phyloP scores from a whole-genome alignment of 1,140 invertebrate genomes.

The Leucophenga varia region DNA sequence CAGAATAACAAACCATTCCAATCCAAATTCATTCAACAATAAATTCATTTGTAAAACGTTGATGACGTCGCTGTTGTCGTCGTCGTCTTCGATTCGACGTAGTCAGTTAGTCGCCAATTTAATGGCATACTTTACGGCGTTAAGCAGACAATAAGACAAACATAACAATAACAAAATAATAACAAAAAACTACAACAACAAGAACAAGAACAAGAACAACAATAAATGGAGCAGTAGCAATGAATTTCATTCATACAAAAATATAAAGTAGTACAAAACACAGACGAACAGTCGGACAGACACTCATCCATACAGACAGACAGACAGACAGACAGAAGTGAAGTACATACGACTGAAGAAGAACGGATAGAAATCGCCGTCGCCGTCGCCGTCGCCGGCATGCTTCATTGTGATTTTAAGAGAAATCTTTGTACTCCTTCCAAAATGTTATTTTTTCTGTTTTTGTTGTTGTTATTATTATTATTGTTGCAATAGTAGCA shows the following conservation, averaged over 20 bases:
- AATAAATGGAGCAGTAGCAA: no score
- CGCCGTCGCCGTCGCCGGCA: no score
- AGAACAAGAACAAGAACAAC: slow-evolving; percentile 8
- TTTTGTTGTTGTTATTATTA: not conserved
- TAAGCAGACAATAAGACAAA: slow-evolving; percentile 36
- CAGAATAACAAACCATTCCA: no score
- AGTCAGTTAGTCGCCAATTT: slow-evolving; percentile 44
- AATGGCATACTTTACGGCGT: slow-evolving; percentile 50
- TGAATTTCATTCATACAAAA: slow-evolving; percentile 49
- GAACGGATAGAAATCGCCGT: no score
- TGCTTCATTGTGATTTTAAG: slow-evolving; percentile 53
- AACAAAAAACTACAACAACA: slow-evolving; percentile 2
- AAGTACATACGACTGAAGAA: slow-evolving; percentile 21
- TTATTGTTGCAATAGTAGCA: no score
- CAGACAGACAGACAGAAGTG: no score
- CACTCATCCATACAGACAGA: not conserved
- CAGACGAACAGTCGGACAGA: slow-evolving; percentile 11
- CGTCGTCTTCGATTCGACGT: no score
- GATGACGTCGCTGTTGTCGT: no score
- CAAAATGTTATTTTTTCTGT: no score
- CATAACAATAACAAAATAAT: slow-evolving; percentile 2
- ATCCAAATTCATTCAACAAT: no score
- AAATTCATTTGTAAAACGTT: no score
- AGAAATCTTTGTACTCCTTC: no score
- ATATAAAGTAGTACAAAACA: slow-evolving; percentile 51